These are phyloP conservation scores for Metellina segmentata DNA, from an alignment of 2,888 invertebrate species.

Conservation along the genomic window DNA sequence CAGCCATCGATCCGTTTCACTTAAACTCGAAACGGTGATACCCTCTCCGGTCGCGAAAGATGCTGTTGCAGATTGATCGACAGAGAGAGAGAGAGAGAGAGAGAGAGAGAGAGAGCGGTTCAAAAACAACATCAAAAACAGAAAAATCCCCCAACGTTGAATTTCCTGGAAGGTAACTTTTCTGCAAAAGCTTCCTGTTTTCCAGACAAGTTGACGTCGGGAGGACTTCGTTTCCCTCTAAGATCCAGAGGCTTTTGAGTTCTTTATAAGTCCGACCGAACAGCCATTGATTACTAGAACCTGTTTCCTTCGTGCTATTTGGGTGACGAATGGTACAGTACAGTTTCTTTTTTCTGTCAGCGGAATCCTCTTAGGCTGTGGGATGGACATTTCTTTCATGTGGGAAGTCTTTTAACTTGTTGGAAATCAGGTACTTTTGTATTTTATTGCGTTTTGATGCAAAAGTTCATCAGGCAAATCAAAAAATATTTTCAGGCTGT, in stretches of 20 bases:
- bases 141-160: not conserved
- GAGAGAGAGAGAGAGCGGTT: no score
- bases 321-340: not conserved
- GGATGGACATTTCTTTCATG: not conserved
- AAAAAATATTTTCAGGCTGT: no score
- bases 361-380: not conserved
- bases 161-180: slow-evolving; percentile 35
- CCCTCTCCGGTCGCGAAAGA: not conserved
- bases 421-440: no score
- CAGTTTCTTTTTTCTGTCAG: not conserved
- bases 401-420: not conserved
- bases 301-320: not conserved
- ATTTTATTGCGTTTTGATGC: no score
- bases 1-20: no score
- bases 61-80: not conserved
- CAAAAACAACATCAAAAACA: not conserved
- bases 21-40: not conserved
- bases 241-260: not conserved
- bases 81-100: no score
- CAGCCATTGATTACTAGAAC: not conserved
- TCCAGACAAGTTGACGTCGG: slow-evolving; percentile 42
- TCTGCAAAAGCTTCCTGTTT: slow-evolving; percentile 25
- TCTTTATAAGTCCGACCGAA: not conserved
- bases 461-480: no score
- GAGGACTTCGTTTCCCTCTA: slow-evolving; percentile 20